Conservation (phyloP, 2,888 invertebrate species). For the Drosophila meridionalis region DNA sequence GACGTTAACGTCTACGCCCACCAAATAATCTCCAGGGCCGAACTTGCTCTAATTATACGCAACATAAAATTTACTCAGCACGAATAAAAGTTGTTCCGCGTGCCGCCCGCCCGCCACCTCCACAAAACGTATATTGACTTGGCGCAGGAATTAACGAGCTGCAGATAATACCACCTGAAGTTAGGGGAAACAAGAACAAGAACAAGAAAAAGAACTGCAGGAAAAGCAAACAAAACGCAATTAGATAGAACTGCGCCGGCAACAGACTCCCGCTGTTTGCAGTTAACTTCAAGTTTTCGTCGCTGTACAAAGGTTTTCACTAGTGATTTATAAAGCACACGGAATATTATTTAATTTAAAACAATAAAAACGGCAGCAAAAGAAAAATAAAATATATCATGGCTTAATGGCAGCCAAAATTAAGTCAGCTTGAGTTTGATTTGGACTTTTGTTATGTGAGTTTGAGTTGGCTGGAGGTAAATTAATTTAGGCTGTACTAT, state of each 20-base stretch:
- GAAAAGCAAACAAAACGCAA: slow-evolving; percentile 45
- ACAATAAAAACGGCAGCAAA: background rate
- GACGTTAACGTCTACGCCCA: slow-evolving; percentile 28
- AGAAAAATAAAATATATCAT: slow-evolving; percentile 3
- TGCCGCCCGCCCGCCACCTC: background rate
- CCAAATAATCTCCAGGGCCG: slow-evolving; percentile 71
- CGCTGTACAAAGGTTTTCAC: background rate
- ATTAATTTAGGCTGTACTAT: no score
- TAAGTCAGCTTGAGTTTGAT: background rate
- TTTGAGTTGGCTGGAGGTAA: background rate
- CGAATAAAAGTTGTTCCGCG: slow-evolving; percentile 41
- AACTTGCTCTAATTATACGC: slow-evolving; percentile 79
- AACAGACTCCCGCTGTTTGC: slow-evolving; percentile 28
- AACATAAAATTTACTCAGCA: slow-evolving; percentile 77
- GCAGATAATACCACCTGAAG: slow-evolving; percentile 54
- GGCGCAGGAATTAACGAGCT: slow-evolving; percentile 48
- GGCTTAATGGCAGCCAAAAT: background rate
- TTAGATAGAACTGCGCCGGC: slow-evolving; percentile 26
- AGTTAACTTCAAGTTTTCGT: slow-evolving; percentile 15
- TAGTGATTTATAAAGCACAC: slow-evolving; percentile 1
- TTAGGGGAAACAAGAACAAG: slow-evolving; percentile 4
- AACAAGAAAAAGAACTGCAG: slow-evolving; percentile 1
- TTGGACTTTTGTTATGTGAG: background rate
- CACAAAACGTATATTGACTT: slow-evolving; percentile 62
- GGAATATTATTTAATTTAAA: slow-evolving; percentile 12